Base-by-base conservation (phyloP, 2,113 vertebrate species). In the Numida meleagris region DNA sequence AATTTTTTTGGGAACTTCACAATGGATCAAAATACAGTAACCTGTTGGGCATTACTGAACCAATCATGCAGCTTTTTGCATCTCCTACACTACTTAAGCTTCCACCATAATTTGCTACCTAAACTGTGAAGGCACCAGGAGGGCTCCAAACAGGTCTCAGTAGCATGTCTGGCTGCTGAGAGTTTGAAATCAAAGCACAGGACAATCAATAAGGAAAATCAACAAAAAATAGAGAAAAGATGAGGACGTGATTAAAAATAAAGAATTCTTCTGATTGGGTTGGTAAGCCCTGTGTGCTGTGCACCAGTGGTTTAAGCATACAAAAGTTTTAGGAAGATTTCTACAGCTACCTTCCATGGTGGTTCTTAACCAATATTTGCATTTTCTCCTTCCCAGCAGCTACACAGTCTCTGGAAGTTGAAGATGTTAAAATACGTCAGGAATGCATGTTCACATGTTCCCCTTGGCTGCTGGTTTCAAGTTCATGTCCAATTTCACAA, bases 131-230 rank as follows among this genome's bases (percentile, higher is more conserved):
- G 50, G 6, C 14, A 55, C 0, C 0, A 27, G 6, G 14, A 46
- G 29, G 29, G 15, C 7, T 19, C 13, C 59, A 43, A 46, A 8
- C 4, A 42, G 27, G 15, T 58, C 58, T 62, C 67, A 59, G 45
- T 31, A 53, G 2, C 1, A 0, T 0, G 2, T 24, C 76, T 78
- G 43, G n/a, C 27, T 0, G 0, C 38, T n/a, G 6, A 75, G 62
- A 66, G 53, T 27, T 57, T 48, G n/a, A 72, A 85, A 34, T 53
- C 23, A 34, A 82, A 40, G 51, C 58, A 72, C 3, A 31, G 25
- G 21, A 45, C 8, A 43, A 57, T 24, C 24, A 23, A 23, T 0
- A 21, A 63, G 16, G 25, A 33, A 80, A 63, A 73, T 11, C 45
- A 82, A 17, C 4, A 36, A 31, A 73, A 89, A 66, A 15, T 0